Conservation (phyloP, 2,797 vertebrate genomes). For the Lemur catta region DNA sequence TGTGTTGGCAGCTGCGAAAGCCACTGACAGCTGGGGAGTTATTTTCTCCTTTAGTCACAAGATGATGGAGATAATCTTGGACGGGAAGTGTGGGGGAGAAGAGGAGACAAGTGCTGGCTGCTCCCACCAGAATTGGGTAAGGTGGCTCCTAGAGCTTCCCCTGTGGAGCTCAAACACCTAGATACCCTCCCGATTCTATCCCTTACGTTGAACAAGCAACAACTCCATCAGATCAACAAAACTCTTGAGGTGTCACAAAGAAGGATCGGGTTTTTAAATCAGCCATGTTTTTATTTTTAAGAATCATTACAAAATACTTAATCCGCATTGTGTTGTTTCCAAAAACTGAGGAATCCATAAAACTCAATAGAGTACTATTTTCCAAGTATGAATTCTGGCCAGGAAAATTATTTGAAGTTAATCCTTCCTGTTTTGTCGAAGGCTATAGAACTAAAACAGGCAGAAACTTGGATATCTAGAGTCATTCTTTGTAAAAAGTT, state of each 20-base stretch:
- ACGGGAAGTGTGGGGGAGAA: constrained; percentile 52
- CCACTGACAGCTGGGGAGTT: constrained; percentile 69
- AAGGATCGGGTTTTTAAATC: constrained; percentile 14
- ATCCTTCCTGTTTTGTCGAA: constrained; percentile 26
- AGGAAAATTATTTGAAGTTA: constrained; percentile 30
- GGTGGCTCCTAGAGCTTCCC: neutral
- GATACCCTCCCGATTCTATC: neutral
- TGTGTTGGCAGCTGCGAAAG: constrained; percentile 53
- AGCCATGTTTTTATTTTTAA: neutral
- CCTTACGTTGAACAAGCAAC: neutral
- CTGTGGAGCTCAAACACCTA: neutral
- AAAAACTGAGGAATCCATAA: constrained; percentile 8
- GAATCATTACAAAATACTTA: constrained; percentile 50
- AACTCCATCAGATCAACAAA: neutral
- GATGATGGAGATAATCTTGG: constrained; percentile 65
- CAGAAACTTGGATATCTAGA: constrained; percentile 31
- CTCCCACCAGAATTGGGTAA: constrained; percentile 40
- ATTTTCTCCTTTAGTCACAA: constrained; percentile 75
- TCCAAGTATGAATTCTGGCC: neutral
- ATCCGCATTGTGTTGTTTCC: neutral
- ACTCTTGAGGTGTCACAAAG: neutral
- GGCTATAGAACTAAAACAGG: constrained; percentile 30
- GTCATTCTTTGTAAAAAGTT: neutral
- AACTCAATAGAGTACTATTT: constrained; percentile 27
- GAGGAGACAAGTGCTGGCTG: neutral